Evolutionary conservation across 2,888 invertebrate genomes (phyloP).

Genomic region (Frankliniella intonsa): DNA sequence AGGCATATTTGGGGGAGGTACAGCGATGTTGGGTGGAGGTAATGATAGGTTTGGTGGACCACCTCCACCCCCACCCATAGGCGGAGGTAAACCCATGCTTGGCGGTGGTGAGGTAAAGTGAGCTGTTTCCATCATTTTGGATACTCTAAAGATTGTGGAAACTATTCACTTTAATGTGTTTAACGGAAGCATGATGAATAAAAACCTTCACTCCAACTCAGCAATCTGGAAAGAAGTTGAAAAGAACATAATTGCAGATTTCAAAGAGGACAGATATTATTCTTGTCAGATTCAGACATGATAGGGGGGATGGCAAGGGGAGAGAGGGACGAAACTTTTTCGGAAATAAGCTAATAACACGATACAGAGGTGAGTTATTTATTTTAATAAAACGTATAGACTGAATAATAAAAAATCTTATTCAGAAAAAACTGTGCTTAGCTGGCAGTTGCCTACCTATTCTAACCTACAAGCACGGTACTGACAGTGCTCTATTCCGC

Average conservation of each 20-base stretch:
- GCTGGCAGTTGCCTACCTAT: not conserved
- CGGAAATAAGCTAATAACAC: not conserved
- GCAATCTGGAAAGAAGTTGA: not conserved
- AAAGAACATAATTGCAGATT: not conserved
- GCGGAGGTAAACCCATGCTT: not conserved
- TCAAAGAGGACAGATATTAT: too few species aligned
- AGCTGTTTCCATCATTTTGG: not conserved
- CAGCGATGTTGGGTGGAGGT: constrained; percentile 49
- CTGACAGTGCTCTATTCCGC: too few species aligned
- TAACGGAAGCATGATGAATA: too few species aligned
- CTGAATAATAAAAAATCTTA: too few species aligned
- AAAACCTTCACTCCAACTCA: not conserved
- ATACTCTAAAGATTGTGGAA: not conserved
- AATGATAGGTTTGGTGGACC: not conserved
- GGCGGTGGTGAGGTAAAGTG: not conserved
- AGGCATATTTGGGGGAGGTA: constrained; percentile 43
- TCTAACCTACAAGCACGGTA: not conserved
- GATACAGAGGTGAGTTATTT: too few species aligned
- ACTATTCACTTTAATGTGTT: too few species aligned
- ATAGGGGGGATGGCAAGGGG: not conserved
- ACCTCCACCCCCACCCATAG: not conserved
- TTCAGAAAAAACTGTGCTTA: not conserved
- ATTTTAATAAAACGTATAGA: too few species aligned
- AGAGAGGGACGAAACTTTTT: not conserved
- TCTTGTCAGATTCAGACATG: too few species aligned